Conservation (phyloP, 2,113 vertebrate genomes). For the Ginglymostoma cirratum region DNA sequence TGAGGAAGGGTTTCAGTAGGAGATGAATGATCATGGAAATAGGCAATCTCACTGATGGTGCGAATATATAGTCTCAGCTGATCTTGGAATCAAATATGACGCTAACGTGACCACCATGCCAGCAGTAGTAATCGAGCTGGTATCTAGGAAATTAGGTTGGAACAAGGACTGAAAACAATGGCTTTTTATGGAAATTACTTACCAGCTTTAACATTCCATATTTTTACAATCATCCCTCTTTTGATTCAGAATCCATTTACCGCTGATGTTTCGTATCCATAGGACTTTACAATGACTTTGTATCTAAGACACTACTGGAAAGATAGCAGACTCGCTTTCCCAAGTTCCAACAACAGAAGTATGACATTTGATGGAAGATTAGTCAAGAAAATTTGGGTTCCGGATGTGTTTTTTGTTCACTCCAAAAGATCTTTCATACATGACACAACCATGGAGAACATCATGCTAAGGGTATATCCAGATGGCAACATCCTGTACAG, state of each 20-base stretch:
- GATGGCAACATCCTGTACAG: conserved; percentile 84
- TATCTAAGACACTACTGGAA: conserved; percentile 95
- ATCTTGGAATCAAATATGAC: background rate
- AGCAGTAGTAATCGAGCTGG: background rate
- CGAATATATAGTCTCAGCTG: background rate
- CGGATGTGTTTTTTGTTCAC: conserved; percentile 86
- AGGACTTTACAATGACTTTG: conserved; percentile 93
- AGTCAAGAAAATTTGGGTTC: conserved; percentile 88
- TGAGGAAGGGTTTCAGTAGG: background rate
- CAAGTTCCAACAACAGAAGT: conserved; percentile 75
- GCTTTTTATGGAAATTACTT: background rate
- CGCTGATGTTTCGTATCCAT: background rate
- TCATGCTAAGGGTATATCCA: conserved; percentile 77
- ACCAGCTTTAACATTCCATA: background rate
- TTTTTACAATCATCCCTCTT: conserved; percentile 39
- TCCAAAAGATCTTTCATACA: conserved; percentile 90
- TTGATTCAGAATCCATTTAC: background rate
- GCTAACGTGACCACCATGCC: background rate
- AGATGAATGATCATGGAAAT: background rate
- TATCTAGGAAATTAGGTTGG: background rate
- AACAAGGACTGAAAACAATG: background rate
- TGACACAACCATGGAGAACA: conserved; percentile 81
- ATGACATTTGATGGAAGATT: conserved; percentile 82
- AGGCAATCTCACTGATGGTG: background rate
- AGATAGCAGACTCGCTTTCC: conserved; percentile 83